phyloP scores from a whole-genome alignment of 2,113 vertebrate species.

The Rallus limicola region DNA sequence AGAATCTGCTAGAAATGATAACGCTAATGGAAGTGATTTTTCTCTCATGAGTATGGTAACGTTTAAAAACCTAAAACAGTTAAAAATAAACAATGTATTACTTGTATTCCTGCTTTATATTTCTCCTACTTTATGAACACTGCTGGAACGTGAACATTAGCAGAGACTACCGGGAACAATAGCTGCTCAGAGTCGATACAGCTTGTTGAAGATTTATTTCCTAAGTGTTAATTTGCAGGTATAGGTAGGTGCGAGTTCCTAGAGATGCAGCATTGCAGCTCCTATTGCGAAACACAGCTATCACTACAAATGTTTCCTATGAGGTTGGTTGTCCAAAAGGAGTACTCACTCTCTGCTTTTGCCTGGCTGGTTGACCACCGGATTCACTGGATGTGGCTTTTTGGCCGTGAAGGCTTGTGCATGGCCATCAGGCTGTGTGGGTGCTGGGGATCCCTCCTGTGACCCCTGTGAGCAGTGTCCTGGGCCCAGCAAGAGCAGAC shows the following conservation, averaged over 20 bases:
- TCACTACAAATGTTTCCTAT: background rate
- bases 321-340: background rate
- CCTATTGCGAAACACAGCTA: background rate
- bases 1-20: background rate
- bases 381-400: accelerated
- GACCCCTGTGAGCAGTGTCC: background rate
- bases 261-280: background rate
- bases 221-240: accelerated
- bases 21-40: background rate
- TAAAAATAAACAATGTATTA: background rate
- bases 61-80: background rate
- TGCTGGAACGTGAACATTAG: accelerated
- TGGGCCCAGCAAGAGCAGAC: background rate
- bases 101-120: background rate
- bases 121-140: accelerated
- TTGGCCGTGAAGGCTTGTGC: background rate
- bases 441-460: background rate
- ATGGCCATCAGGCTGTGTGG: accelerated
- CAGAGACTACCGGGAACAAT: accelerated
- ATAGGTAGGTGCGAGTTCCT: accelerated
- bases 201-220: background rate
- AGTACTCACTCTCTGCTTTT: background rate
- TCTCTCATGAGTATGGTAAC: background rate
- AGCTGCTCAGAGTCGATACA: background rate
- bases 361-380: no score